Percentiles rank a stretch among this genome's conserved stretches.
Conservation (phyloP, 2,888 invertebrate species). For the Drosophila pseudotakahashii region DNA sequence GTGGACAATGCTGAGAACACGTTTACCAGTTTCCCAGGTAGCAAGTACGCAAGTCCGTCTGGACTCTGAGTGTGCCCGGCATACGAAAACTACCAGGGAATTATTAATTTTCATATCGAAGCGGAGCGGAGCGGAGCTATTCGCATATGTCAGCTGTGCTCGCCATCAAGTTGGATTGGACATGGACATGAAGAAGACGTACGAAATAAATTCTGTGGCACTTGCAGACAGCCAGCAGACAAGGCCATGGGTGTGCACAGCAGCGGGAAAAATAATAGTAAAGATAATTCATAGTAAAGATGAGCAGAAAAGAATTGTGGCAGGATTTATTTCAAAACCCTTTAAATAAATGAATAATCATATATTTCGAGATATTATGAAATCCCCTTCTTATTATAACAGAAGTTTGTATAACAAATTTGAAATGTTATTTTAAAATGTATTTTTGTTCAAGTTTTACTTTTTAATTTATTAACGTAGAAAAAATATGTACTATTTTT, state of each 20-base stretch:
- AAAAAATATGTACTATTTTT: too few relatives aligned
- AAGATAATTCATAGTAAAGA: too few relatives aligned
- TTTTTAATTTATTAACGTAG: too few relatives aligned
- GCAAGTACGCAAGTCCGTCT: constrained; percentile 12
- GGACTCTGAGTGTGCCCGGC: constrained; percentile 47
- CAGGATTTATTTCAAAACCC: too few relatives aligned
- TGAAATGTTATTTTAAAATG: too few relatives aligned
- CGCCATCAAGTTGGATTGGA: constrained; percentile 39
- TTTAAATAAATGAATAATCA: too few relatives aligned
- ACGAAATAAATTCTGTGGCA: constrained; percentile 76
- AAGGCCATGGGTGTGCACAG: constrained; percentile 31
- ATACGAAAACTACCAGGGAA: constrained; percentile 51
- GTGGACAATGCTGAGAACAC: constrained; percentile 68
- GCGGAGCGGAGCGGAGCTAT: constrained; percentile 42
- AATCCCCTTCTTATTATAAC: too few relatives aligned
- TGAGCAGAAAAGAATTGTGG: too few relatives aligned
- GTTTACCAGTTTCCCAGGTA: constrained; percentile 24
- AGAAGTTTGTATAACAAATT: too few relatives aligned
- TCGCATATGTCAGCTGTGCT: constrained; percentile 51
- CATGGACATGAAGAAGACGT: constrained; percentile 75
- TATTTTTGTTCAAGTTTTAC: too few relatives aligned
- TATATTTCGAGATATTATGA: too few relatives aligned
- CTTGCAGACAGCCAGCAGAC: constrained; percentile 68
- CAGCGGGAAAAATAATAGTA: constrained; percentile 21
- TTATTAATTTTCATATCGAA: constrained; percentile 76